Base-by-base conservation (phyloP, 2,888 invertebrate genomes). In the Timandra comae region DNA sequence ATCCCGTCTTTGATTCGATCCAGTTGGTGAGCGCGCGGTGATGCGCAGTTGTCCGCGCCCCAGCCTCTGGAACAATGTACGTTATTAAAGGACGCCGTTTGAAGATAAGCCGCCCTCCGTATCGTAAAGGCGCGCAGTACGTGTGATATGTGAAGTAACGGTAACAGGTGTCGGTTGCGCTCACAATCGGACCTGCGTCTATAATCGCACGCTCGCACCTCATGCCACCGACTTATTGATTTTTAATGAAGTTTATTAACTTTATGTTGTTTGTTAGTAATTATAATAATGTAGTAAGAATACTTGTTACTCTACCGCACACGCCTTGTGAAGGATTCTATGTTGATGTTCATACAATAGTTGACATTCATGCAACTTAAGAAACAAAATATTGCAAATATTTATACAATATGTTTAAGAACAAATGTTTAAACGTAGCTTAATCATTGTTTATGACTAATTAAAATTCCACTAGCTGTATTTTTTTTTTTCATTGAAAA, bases 1-100 rank as follows among this genome's bases (percentile, higher is more conserved):
- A 64, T 62, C 65, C 66, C 59, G 52, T 58, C 69, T 75, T 66
- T 63, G 71, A 66, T 71, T 71, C 52, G 57, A 61, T 62, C 61
- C 58, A 61, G 60, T 62, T 56, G n/a, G n/a, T n/a, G n/a, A n/a
- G n/a, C n/a, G 49, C 33, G 41, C 38, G 43, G 42, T 59, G 52
- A 56, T 48, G 38, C 49, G 50, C 55, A 51, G 45, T 46, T 55
- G 46, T 54, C 52, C 9, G 9, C 30, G 29, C 45, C 41, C 43
- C 62, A 59, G 57, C 24, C 9, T 24, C 24, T 24, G 24, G 24
- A 24, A 24, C 24, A 24, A 11, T 10, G 24, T n/a, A 11, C 24
- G 11, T 7, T 24, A 3, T 10, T 6, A 10, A 10, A 24, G 11
- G 11, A 24, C 16, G 3, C 16, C 11, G 11, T 24, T n/a, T n/a